Evolutionary conservation across 2,113 vertebrate species (phyloP), one percentile per base, ranked within the genome.

Genomic region (Bungarus multicinctus): DNA sequence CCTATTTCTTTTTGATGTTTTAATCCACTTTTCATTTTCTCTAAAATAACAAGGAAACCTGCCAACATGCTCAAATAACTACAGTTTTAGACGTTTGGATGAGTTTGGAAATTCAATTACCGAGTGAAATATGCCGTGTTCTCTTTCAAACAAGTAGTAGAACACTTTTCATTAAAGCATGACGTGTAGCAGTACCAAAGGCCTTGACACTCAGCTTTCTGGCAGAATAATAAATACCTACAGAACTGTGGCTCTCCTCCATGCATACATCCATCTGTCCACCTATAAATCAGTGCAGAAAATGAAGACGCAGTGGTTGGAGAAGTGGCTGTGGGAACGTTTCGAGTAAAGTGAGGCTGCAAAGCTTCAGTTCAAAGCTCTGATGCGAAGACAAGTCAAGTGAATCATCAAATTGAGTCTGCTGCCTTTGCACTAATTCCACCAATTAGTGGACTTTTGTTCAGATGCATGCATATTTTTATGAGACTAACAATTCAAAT

Each of bases 221-320:
- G 95, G 95, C 95, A 94, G 93, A 92, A 90, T 95, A 92, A 55
- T 0, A 53, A 81, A 94, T 89, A 94, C 95, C 93, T 3, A 95
- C 91, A 96, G 95, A 94, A 94, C 58, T 60, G 55, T 95, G 96
- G 96, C 94, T 95, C 90, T 85, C 95, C 96, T 93, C 96, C 95
- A 95, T 96, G 95, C 95, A 95, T 95, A 96, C 96, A 97, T 96
- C 94, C 92, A 95, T 91, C 93, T 95, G 92, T 93, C 95, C 43
- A 50, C n/a, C 27, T 69, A 90, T 90, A 50, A 90, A 90, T 90
- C 89, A 64, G 47, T 90, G 95, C 96, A 97, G 96, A 96, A 94
- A 91, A 93, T 92, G 90, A 95, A 95, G 91, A 93, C 94, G 92
- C 93, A 93, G 94, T 94, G 96, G 94, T 95, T 97, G 95, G 96